Evolutionary conservation across 2,888 invertebrate genomes (phyloP), one percentile per base, ranked within the genome.

Genomic region (Sarcophaga carnaria): DNA sequence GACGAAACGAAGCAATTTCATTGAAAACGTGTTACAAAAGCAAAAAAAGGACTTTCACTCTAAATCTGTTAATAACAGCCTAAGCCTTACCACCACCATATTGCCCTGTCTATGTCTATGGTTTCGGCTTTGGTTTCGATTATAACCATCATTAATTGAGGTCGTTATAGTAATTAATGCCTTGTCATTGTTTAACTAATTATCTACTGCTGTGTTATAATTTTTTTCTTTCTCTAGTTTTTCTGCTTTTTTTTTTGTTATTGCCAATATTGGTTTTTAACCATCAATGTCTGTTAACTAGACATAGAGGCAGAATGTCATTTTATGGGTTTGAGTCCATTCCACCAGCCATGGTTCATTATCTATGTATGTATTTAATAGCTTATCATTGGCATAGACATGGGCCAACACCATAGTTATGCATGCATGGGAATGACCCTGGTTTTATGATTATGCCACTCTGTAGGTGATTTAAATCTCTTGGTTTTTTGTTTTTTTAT

Each of bases 101-200:
- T 37, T 37, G 37, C 8, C 8, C 37, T 37, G 8, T 10, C 37
- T 37, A 37, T 10, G 37, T 2, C 37, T 37, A 37, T 37, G 37
- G 37, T 37, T 37, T 8, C 10, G 37, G 37, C 8, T 37, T 37
- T 37, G 37, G 37, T 37, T 37, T 72, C 76, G 84, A 37, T 77
- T 81, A 63, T 86, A 74, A 59, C 54, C 71, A 60, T 84, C 85
- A 85, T 88, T 90, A 90, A 90, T 90, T 90, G 90, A 91, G 91
- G 90, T 90, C 90, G 90, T 89, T 89, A 90, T 89, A 90, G 90
- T 89, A 90, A 91, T 92, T 91, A 91, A 90, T 90, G 90, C 77
- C 37, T 85, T 84, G 86, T 78, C 88, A 86, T 85, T 84, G 82
- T 80, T 74, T 70, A 82, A 88, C 82, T 82, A 88, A 84, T 83